A percentile compares a stretch with the other conserved stretches of the same genome.
Evolutionary conservation across 2,888 invertebrate genomes (phyloP).

Genomic region (Pristionchus fissidentatus): DNA sequence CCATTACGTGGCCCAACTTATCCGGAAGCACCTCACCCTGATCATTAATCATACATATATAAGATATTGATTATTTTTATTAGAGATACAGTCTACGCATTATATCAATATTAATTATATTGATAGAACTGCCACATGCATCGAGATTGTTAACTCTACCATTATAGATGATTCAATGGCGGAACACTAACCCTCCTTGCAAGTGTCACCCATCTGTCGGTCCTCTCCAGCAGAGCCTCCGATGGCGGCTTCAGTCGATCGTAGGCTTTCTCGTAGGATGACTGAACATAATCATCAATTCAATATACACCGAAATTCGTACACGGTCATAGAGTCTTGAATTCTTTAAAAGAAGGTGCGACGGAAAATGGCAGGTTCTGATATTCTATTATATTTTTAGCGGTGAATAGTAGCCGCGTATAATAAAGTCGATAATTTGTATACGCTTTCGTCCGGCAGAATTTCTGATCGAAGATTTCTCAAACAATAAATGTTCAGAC

Average conservation of each 20-base stretch:
- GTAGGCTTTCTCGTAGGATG: constrained; percentile 39
- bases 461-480: no score
- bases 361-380: no score
- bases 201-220: constrained; percentile 35
- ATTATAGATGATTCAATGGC: neutral
- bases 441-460: no score
- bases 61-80: neutral
- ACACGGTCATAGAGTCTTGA: neutral
- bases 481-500: no score
- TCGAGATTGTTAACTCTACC: neutral
- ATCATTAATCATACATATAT: neutral
- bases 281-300: neutral
- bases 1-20: neutral
- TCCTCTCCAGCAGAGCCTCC: constrained; percentile 17
- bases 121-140: no score
- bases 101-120: no score
- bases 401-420: neutral
- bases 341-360: neutral
- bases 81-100: no score
- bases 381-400: no score
- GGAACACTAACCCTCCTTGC: constrained; percentile 22
- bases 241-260: constrained; percentile 44
- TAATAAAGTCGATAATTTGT: neutral
- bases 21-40: constrained; percentile 43
- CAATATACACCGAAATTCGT: no score